Base-by-base conservation (phyloP, 2,888 invertebrate genomes). In the Brassicogethes aeneus region DNA sequence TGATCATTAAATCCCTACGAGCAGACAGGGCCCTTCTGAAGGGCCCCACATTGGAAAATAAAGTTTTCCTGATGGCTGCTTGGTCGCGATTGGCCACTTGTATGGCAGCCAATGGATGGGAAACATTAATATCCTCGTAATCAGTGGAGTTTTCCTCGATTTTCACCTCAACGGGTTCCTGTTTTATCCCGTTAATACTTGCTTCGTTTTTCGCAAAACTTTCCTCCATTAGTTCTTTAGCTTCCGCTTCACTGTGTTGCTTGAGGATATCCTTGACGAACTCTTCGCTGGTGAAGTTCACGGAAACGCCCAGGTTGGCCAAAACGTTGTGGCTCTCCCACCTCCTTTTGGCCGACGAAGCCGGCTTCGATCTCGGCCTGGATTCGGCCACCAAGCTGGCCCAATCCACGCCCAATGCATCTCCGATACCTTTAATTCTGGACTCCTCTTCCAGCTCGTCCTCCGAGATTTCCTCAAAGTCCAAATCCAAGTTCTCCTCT, bases 381-480 rank as follows among this genome's bases (percentile, higher is more conserved):
- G 85, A 84, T 66, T 89, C 88, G 2, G 85, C 85, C 1, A 89
- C 84, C 34, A 94, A 72, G 61, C 89, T 89, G 8, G 89, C 85
- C 93, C 93, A 93, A 67, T 94, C 92, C 1, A 94, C 92, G n/a
- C 92, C 92, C 16, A 94, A 69, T n/a, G 90, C 90, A 67, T 93
- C 92, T 3, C 90, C 90, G 46, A 92, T 76, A 23, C 85, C 81
- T 66, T 73, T 79, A 49, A 76, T 73, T 57, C 75, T 79, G 10
- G 84, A 76, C 56, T 89, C 85, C 61, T 89, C 88, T 62, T 91
- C 90, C 23, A 90, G 68, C 65, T 91, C 91, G 38, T 89, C 90
- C 64, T 91, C 90, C 12, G 89, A 89, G 57, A 90, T 89, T 70
- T 90, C 89, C 67, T 90, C 90, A 68, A 90, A 90, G 60, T 88